Base-by-base conservation (phyloP, 2,797 vertebrate species). In the Aeoliscus strigatus region DNA sequence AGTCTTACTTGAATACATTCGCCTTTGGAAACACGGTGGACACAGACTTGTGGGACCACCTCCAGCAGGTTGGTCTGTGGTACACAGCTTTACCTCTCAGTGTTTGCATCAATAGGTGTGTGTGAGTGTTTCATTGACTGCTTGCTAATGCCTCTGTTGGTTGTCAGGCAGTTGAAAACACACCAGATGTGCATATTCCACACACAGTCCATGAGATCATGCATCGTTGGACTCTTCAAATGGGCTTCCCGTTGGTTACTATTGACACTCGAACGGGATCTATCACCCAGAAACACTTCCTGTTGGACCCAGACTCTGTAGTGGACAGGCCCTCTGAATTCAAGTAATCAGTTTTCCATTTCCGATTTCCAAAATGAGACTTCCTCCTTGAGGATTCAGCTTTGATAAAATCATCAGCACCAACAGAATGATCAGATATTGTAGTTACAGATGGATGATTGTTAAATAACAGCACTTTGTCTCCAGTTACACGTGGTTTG, bases 221-320 rank as follows among this genome's bases (percentile, higher is more conserved):
- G 96, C 88, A 93, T 51, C 89, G 86, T 46, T 99, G 96, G 96
- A 92, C 75, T 0, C 89, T 94, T 21, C 96, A 99, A 76, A 99
- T 99, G 94, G 96, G 96, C 41, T 99, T 92, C 61, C 96, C 96
- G 0, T 65, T 97, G 33, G 69, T 99, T 48, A 94, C 87, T 0
- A 81, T 94, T 8, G 1, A 97, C 71, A 97, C 94, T 1, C 0
- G 0, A 1, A 85, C 28, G 0, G 95, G 96, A 49, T 0, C 0
- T 0, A 0, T 97, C 69, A 75, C 1, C 28, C 96, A 99, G 83
- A 24, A 78, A 21, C 93, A 99, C 80, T 99, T 99, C 71, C 88
- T 97, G 16, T 54, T 96, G 43, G 89, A 96, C 53, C 75, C 85
- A 0, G 28, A 51, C 0, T 84, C 93, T 4, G 26, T 13, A 0